Conservation (phyloP, 2,797 vertebrate species). For the Pogonophryne albipinna region DNA sequence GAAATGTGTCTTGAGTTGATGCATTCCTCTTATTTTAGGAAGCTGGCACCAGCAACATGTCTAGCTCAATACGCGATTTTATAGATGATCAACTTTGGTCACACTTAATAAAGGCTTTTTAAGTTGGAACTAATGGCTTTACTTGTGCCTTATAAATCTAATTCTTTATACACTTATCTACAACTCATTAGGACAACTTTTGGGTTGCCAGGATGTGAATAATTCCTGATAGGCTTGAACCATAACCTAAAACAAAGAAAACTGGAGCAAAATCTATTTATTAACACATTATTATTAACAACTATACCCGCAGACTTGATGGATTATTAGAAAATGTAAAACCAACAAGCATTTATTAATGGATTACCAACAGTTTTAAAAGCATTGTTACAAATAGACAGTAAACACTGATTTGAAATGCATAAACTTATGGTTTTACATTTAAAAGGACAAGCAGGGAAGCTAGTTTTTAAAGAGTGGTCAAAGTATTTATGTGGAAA, state of each 20-base stretch:
- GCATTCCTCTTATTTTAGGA: slow-evolving; percentile 3
- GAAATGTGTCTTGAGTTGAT: neutral
- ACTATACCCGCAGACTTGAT: neutral
- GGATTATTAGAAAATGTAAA: neutral
- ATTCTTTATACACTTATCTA: neutral
- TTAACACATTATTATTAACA: neutral
- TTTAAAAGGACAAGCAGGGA: neutral
- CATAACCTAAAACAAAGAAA: neutral
- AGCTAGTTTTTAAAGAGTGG: neutral
- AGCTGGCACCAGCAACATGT: neutral
- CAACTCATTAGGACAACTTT: neutral
- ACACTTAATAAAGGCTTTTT: neutral
- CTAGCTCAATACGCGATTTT: neutral
- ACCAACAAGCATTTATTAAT: neutral
- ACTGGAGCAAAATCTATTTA: neutral
- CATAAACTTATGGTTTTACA: neutral
- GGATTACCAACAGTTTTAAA: neutral
- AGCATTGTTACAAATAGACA: neutral
- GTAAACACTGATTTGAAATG: neutral
- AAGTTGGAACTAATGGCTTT: neutral
- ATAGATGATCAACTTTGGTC: neutral
- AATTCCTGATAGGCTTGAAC: neutral
- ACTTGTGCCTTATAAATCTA: neutral
- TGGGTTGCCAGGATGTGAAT: slow-evolving; percentile 13
- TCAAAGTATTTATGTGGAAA: neutral